Evolutionary conservation across 1,140 invertebrate genomes (phyloP).

Genomic region (Hypsibius dujardini): DNA sequence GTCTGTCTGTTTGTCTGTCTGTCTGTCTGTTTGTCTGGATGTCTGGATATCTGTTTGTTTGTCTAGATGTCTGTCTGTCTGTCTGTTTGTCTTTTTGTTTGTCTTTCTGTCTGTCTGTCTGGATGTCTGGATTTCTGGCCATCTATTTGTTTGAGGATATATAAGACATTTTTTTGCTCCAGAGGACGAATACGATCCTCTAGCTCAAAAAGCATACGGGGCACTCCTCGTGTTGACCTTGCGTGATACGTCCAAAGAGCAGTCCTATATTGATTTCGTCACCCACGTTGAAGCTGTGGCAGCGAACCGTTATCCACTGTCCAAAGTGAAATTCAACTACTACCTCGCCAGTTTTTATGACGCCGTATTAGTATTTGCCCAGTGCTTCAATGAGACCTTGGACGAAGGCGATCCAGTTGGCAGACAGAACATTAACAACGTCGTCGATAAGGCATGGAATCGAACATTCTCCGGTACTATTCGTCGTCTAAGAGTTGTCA

Average conservation of each 20-base stretch:
- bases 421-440: neutral
- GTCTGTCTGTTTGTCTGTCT: too few species aligned
- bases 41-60: too few species aligned
- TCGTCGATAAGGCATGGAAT: neutral
- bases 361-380: neutral
- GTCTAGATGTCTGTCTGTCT: too few species aligned
- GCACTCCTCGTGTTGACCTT: neutral
- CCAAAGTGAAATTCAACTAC: too few species aligned
- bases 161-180: neutral
- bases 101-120: too few species aligned
- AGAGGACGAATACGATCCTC: neutral
- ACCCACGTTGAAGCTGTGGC: neutral
- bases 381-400: neutral
- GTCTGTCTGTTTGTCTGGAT: too few species aligned
- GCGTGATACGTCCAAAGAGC: neutral
- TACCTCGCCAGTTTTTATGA: constrained; percentile 10
- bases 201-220: neutral
- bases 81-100: too few species aligned
- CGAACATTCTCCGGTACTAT: neutral
- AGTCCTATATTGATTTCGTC: neutral
- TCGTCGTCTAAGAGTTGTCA: neutral
- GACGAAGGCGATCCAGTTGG: neutral
- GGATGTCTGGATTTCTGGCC: too few species aligned
- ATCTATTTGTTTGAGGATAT: too few species aligned
- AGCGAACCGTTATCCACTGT: neutral